Evolutionary conservation across 2,888 invertebrate species (phyloP).

Genomic region (Drosophila trichaetosa): DNA sequence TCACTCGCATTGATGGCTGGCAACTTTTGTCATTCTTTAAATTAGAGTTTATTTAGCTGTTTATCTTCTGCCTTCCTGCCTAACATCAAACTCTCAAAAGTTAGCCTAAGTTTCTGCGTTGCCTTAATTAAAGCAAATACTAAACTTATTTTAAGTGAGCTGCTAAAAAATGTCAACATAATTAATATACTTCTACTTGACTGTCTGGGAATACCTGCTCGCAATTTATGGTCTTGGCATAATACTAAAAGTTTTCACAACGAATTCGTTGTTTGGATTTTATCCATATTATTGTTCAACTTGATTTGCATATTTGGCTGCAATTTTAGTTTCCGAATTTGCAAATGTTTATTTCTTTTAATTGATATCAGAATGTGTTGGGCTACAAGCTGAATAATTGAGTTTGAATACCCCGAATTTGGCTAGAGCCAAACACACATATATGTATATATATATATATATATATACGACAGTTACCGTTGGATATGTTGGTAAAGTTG

Average conservation of each 20-base stretch:
- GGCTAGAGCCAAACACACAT: constrained; percentile 6
- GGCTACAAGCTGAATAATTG: constrained; percentile 25
- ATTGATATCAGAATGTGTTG: background rate
- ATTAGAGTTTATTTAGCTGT: constrained; percentile 1
- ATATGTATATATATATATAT: constrained; percentile 18
- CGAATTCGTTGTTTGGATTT: background rate
- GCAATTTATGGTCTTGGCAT: background rate
- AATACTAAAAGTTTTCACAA: background rate
- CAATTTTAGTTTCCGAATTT: background rate
- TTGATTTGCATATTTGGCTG: background rate
- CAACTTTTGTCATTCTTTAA: background rate
- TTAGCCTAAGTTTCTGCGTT: background rate
- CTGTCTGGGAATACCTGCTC: background rate
- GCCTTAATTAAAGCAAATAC: constrained; percentile 16
- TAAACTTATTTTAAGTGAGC: background rate
- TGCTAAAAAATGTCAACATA: no score
- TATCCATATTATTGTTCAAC: background rate
- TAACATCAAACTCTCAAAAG: background rate
- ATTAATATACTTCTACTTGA: background rate
- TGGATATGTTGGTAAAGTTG: constrained; percentile 38
- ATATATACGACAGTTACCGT: constrained; percentile 57
- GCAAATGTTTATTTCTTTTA: background rate
- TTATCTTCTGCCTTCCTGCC: background rate
- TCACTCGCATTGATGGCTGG: background rate
- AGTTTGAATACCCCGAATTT: constrained; percentile 13